Evolutionary conservation across 2,888 invertebrate species (phyloP).

Genomic region (Octodonta nipae): DNA sequence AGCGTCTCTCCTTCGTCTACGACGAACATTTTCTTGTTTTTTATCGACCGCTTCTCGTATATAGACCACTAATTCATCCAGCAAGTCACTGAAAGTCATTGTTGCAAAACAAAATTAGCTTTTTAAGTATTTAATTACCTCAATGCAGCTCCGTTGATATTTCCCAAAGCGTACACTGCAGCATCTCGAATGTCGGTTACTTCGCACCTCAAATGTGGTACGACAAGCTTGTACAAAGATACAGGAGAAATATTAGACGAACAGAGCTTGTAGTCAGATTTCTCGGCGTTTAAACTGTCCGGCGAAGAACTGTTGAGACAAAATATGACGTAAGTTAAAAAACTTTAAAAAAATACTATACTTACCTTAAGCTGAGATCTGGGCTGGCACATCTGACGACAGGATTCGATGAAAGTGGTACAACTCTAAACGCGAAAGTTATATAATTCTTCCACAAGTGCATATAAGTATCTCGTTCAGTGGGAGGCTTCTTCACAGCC

Average conservation of each 20-base stretch:
- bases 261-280: constrained; percentile 54
- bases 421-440: constrained; percentile 89
- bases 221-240: constrained; percentile 81
- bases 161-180: constrained; percentile 84
- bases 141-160: constrained; percentile 86
- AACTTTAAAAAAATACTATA: not conserved
- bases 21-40: constrained; percentile 91
- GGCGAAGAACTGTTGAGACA: constrained; percentile 91
- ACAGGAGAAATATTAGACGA: constrained; percentile 61
- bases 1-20: constrained; percentile 81
- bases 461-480: constrained; percentile 88
- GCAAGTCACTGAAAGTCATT: constrained; percentile 82
- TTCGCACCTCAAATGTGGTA: constrained; percentile 86
- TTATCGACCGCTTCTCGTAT: constrained; percentile 92
- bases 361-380: constrained; percentile 75
- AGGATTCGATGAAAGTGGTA: constrained; percentile 79
- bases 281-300: constrained; percentile 74
- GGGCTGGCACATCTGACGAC: constrained; percentile 85
- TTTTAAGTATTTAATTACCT: constrained; percentile 48
- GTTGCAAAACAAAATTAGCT: constrained; percentile 4
- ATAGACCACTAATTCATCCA: constrained; percentile 85
- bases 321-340: no score
- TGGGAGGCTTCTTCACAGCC: constrained; percentile 76
- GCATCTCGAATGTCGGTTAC: constrained; percentile 87
- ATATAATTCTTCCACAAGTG: constrained; percentile 97